These are phyloP conservation scores for Anas platyrhynchos DNA, from an alignment of 2,113 vertebrate genomes.

Conservation along the genomic window DNA sequence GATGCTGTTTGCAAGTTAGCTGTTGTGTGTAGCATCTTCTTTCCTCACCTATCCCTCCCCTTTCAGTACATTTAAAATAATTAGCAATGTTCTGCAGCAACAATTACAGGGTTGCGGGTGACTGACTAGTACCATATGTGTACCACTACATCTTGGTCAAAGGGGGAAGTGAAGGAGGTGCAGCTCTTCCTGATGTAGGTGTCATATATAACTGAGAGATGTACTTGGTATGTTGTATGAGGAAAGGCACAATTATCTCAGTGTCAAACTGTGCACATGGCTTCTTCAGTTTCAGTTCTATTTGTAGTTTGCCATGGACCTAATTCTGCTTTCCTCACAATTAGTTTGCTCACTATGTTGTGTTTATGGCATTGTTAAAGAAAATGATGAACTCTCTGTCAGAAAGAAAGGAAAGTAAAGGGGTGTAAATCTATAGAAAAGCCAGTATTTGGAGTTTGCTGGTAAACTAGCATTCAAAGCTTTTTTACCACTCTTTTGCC, in stretches of 20 bases:
- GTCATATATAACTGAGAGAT: neutral
- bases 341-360: neutral
- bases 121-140: fast-evolving
- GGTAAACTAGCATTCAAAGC: neutral
- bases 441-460: neutral
- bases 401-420: neutral
- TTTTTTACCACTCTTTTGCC: neutral
- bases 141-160: fast-evolving
- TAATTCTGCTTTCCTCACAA: neutral
- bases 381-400: neutral
- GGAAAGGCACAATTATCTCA: neutral
- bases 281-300: neutral
- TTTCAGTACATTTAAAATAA: neutral
- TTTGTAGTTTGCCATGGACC: neutral
- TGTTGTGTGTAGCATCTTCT: fast-evolving
- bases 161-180: neutral
- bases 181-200: neutral
- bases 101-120: neutral
- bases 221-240: neutral
- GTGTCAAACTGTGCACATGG: neutral
- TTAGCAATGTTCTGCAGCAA: neutral
- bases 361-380: neutral
- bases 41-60: neutral
- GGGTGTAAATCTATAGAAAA: neutral
- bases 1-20: neutral